Evolutionary conservation across 2,113 vertebrate genomes (phyloP), one percentile per base, ranked within the genome.

Genomic region (Zosterops borbonicus): DNA sequence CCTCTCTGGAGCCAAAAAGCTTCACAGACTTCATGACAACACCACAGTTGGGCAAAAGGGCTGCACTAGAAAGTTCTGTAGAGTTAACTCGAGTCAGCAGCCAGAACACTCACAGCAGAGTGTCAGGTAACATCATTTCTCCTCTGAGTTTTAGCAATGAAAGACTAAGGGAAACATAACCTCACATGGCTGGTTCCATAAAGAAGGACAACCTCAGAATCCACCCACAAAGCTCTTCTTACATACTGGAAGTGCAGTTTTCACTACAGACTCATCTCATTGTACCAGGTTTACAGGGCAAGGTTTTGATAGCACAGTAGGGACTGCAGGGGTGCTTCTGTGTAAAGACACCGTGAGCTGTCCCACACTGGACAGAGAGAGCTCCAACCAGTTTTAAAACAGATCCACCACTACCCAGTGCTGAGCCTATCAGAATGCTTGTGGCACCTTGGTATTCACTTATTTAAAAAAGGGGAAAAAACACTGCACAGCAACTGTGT

Each of bases 281-380:
- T 67, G 47, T 16, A 37, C 8, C 27, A 28, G 12, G 35, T 33
- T 65, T 60, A 41, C 4, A 5, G 2, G 35, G 21, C 41, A 65
- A 85, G 15, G 35, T 31, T 68, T 41, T 52, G 25, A 6, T 2
- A 39, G 13, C 8, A n/a, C 0, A 0, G 52, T 9, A 14, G 27
- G 7, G 10, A 22, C 13, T 67, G 35, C 35, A 46, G 22, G 7
- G 21, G 8, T 70, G 21, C 27, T 50, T 55, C 58, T 67, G 24
- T 37, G 19, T 59, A 23, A 52, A 47, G 25, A 50, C 22, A 41
- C 3, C 0, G 2, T 53, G 33, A 87, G 29, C 16, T 74, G 29
- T 25, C 42, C 23, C 31, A 25, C 9, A 10, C n/a, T 23, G 37
- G 67, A 78, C 42, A 74, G 37, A 77, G 17, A 23, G 31, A 60